Evolutionary conservation across 2,113 vertebrate genomes (phyloP), one percentile per base, ranked within the genome.

Genomic region (Machaerirhynchus nigripectus): DNA sequence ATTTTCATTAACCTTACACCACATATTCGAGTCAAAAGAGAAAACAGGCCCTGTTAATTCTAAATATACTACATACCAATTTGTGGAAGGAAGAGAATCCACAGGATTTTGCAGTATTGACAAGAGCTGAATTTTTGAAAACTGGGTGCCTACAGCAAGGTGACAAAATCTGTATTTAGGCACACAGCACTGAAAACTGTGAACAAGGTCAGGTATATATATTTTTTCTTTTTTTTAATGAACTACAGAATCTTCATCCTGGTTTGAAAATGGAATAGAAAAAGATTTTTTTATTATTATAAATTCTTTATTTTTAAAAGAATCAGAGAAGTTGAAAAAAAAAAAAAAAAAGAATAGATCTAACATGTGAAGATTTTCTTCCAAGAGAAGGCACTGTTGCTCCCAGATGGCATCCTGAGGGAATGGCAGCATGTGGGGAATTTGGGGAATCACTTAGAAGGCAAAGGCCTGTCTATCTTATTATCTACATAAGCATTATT

Each of bases 1-100:
- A 84, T 88, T 95, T 93, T 95, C 84, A 91, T 96, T 94, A 95
- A 87, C 91, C 91, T 94, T 85, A 73, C 84, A 53, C 89, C 69
- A 60, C 57, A 57, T n/a, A 84, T 44, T 49, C 0, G 2, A 91
- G 87, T 18, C 30, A 82, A 79, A 83, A 80, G 77, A 52, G 64
- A 78, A 78, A 90, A 86, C 8, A 14, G 87, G 39, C 71, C 56
- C 52, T 80, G 47, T 46, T 87, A 68, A 86, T 91, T 81, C 90
- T 83, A 91, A 92, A 93, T 90, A 84, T 75, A 39, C 60, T 46
- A 42, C 76, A 3, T 50, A 57, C 10, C 53, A 79, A 76, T 95
- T 93, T 84, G 81, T 65, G 89, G 84, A 81, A 89, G 83, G 40
- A 46, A 82, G 70, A 81, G 70, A 96, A 96, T 87, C 57, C 77